A percentile compares a stretch with the other conserved stretches of the same genome.
phyloP scores from a whole-genome alignment of 1,140 invertebrate genomes.

The Cataglyphis hispanica region DNA sequence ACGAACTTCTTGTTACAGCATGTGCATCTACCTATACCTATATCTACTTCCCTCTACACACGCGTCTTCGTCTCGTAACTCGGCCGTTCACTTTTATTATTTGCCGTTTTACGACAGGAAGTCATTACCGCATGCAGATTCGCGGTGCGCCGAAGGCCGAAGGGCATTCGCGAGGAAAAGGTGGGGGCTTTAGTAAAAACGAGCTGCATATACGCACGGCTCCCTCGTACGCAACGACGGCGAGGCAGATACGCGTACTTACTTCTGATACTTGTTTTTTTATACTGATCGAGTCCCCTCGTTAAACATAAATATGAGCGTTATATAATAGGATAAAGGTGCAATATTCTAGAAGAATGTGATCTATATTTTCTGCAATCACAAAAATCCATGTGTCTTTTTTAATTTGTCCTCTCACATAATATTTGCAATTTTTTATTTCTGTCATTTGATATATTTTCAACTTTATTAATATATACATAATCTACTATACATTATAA shows the following conservation, averaged over 20 bases:
- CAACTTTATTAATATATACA: too few relatives aligned
- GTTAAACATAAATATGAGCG: constrained; percentile 13
- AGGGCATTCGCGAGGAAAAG: constrained; percentile 47
- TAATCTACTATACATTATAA: too few relatives aligned
- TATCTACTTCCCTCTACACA: not conserved
- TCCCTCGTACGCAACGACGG: constrained; percentile 1
- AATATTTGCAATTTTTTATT: not conserved
- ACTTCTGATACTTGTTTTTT: constrained; percentile 31
- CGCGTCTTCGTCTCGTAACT: constrained; percentile 54
- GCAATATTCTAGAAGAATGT: not conserved
- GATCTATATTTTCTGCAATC: constrained; percentile 20
- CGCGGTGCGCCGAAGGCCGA: constrained; percentile 65
- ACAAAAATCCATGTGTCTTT: not conserved
- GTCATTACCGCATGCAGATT: constrained; percentile 81
- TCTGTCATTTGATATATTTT: not conserved
- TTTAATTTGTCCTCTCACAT: not conserved
- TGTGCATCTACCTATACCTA: not conserved
- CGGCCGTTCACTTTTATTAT: constrained; percentile 75
- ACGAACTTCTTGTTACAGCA: constrained; percentile 62
- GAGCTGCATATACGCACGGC: not conserved
- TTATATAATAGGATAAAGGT: constrained; percentile 28
- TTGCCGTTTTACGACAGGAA: constrained; percentile 77
- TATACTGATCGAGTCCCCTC: constrained; percentile 38
- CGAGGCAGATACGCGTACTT: not conserved
- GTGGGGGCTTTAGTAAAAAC: constrained; percentile 46